Evolutionary conservation across 35 echinoderm and acorn worm species (phyloP).

Genomic region (Antedon bifida): DNA sequence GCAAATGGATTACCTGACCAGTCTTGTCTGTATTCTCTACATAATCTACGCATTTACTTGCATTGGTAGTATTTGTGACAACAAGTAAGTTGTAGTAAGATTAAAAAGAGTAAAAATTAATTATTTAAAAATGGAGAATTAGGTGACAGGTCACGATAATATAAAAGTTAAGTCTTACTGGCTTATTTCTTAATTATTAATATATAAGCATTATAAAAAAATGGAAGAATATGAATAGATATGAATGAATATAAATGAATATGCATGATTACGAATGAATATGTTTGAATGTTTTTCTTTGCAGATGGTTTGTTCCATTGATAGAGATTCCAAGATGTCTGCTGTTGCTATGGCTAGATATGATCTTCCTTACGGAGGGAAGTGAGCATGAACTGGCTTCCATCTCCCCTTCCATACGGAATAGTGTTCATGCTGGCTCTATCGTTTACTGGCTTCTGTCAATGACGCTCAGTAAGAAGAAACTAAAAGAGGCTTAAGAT

Average conservation of each 20-base stretch:
- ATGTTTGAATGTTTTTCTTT: no score
- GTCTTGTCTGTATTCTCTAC: conserved; percentile 28
- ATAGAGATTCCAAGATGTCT: not conserved
- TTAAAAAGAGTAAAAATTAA: no score
- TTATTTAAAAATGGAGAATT: no score
- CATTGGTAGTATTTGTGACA: conserved; percentile 64
- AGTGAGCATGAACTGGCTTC: not conserved
- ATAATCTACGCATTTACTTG: conserved; percentile 47
- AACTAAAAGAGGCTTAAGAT: not conserved
- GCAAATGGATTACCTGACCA: conserved; percentile 20
- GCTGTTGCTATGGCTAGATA: not conserved
- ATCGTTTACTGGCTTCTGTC: not conserved
- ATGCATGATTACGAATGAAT: no score
- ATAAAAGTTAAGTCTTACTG: no score
- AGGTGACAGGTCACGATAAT: no score
- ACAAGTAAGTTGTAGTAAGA: conserved; percentile 35
- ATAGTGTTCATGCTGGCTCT: not conserved
- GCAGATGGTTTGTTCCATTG: not conserved
- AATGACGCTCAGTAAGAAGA: not conserved
- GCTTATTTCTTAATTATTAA: no score
- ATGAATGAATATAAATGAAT: no score
- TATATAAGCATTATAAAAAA: no score
- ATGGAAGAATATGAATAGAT: no score
- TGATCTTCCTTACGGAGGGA: not conserved
- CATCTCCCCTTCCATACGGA: not conserved